These are phyloP conservation scores for Lepidurus packardi DNA, from an alignment of 1,140 invertebrate species.

Conservation along the genomic window DNA sequence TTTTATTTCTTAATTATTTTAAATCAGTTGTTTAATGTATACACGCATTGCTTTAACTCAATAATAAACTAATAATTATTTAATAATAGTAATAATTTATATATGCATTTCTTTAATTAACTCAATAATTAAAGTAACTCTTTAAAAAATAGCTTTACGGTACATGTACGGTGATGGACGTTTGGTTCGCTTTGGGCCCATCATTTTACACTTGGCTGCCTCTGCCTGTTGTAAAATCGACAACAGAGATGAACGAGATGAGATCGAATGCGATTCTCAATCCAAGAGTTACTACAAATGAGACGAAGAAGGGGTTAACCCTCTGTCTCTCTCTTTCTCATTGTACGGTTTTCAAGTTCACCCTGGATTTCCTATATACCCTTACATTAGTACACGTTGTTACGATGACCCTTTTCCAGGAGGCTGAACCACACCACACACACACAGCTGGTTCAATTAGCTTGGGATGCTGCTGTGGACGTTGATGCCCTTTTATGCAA, in stretches of 20 bases:
- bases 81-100: too few relatives aligned
- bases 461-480: not conserved
- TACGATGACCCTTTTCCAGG: slow-evolving; percentile 4
- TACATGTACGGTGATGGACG: too few relatives aligned
- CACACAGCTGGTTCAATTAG: slow-evolving; percentile 5
- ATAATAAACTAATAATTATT: too few relatives aligned
- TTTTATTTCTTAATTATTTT: too few relatives aligned
- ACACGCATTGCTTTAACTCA: too few relatives aligned
- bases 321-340: not conserved
- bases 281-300: not conserved
- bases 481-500: slow-evolving; percentile 9
- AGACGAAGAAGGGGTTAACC: not conserved
- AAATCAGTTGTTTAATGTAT: too few relatives aligned
- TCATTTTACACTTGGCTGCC: not conserved
- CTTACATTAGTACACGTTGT: not conserved
- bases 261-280: too few relatives aligned
- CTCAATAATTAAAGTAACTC: too few relatives aligned
- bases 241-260: too few relatives aligned
- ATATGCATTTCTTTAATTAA: too few relatives aligned
- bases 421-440: slow-evolving; percentile 15
- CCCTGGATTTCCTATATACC: not conserved
- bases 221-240: not conserved
- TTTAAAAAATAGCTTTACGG: too few relatives aligned
- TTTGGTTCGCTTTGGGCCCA: not conserved
- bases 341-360: not conserved